Base-by-base conservation (phyloP, 2,113 vertebrate species). In the Cochlearius cochlearius region DNA sequence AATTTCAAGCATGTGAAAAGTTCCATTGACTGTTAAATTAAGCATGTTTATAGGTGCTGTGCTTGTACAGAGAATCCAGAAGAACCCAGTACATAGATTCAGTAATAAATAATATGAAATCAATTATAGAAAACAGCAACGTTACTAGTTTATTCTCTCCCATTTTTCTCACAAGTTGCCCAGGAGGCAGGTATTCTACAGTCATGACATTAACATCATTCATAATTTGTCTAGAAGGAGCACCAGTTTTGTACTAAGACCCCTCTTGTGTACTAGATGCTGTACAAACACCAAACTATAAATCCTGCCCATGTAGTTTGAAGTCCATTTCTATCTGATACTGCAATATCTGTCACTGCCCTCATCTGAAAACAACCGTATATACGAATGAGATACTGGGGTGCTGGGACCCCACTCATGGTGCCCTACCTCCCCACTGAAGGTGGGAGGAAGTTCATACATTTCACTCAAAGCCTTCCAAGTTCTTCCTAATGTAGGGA, bases 11-110 rank as follows among this genome's bases (percentile, higher is more conserved):
- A 43, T 27, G 26, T 49, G 34, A 56, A 25, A 93, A 77, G 38
- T 93, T 38, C 23, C 32, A n/a, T 25, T 81, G 52, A 39, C 36
- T 81, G 32, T 56, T 93, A 62, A 94, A 78, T 77, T 78, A 85
- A 88, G 41, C 52, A 66, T 41, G 38, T 66, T 41, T 52, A 23
- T 74, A 69, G 50, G 29, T 58, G 15, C 29, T 59, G n/a, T 20
- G 16, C 38, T 58, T 69, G 29, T 34, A 10, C 7, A 74, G 34
- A 75, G 47, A 76, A 43, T 77, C 16, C 55, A 80, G 59, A 82
- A 71, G 14, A 75, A 78, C 62, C 25, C 20, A 34, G 56, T 58
- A 38, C 47, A 67, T 19, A 53, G 62, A 78, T 43, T 78, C 41
- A 74, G 10, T 15, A 78, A 27, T 45, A 71, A 90, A 82, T 92